Base-by-base conservation (phyloP, 2,888 invertebrate species). In the Tinea semifulvella region DNA sequence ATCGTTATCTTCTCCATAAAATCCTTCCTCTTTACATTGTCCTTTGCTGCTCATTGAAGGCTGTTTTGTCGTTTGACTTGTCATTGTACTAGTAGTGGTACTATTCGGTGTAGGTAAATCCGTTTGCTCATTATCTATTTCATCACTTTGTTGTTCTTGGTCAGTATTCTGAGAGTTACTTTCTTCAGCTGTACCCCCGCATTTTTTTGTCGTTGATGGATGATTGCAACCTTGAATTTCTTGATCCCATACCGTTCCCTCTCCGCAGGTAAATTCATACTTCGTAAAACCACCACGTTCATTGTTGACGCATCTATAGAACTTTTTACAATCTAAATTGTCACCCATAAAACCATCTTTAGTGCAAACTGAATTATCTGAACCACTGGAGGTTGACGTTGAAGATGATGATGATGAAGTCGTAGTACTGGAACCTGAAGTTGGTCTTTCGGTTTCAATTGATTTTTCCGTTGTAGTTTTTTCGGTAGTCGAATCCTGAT, bases 1-100 rank as follows among this genome's bases (percentile, higher is more conserved):
- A 58, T 91, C 83, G 44, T 76, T 70, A 14, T 84, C 74, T 66
- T 91, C 84, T 17, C 85, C 84, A 61, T 86, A 84, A 63, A 89
- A 92, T 47, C 91, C 91, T 62, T 89, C 89, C 50, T 70, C 65
- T 16, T 63, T 67, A 60, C 90, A 90, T 47, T 52, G 45, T 17
- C 48, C 50, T 27, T 40, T 43, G 14, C 28, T 47, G 20, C 43
- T 16, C n/a, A n/a, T n/a, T n/a, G 44, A 14, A 19, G 48, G 36
- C 39, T 44, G 53, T 3, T 53, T 48, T 19, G 55, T 52, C 38
- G 53, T 50, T 38, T 53, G 53, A 36, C 53, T 52, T 51, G 53
- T 50, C 11, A 48, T 8, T 46, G 45, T 19, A 46, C 47, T 28
- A 8, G 47, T 42, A 35, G 51, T 44, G 14, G 26, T 26, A 10